These are phyloP conservation scores for Corythornis madagascariensis DNA, from an alignment of 2,113 vertebrate genomes.

Conservation along the genomic window DNA sequence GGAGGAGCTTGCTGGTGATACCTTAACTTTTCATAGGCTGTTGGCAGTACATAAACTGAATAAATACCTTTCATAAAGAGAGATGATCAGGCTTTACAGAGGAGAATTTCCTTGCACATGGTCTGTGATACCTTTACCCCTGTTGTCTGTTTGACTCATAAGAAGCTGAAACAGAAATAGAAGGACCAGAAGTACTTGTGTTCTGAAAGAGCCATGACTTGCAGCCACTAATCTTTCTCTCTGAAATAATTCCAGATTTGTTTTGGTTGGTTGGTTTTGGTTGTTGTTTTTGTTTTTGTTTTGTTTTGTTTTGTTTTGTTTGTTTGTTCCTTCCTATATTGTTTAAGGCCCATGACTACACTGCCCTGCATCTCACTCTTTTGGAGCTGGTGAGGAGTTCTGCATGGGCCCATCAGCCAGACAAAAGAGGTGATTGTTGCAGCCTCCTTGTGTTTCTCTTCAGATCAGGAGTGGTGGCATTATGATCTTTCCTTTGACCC, in stretches of 20 bases:
- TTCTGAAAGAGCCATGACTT: neutral
- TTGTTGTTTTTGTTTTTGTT: no score
- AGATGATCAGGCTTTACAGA: neutral
- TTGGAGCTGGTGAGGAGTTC: neutral
- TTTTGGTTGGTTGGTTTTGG: no score
- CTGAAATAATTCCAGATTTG: neutral
- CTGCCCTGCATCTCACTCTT: neutral
- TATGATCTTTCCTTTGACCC: neutral
- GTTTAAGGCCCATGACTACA: neutral
- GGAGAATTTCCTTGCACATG: neutral
- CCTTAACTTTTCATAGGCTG: neutral
- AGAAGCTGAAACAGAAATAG: neutral
- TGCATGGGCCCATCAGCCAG: neutral
- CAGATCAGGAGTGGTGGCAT: neutral
- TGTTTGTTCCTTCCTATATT: neutral
- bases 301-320: no score
- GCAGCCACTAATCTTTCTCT: neutral
- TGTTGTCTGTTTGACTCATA: fast-evolving
- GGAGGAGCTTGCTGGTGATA: neutral
- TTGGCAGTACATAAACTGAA: neutral
- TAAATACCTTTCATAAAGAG: neutral
- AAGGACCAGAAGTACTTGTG: neutral
- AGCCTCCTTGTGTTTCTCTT: neutral
- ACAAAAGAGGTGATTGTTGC: neutral
- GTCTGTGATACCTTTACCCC: fast-evolving